Percentiles rank a stretch among this genome's conserved stretches.
phyloP scores from a whole-genome alignment of 2,113 vertebrate species.

The Chaetorhynchus papuensis region DNA sequence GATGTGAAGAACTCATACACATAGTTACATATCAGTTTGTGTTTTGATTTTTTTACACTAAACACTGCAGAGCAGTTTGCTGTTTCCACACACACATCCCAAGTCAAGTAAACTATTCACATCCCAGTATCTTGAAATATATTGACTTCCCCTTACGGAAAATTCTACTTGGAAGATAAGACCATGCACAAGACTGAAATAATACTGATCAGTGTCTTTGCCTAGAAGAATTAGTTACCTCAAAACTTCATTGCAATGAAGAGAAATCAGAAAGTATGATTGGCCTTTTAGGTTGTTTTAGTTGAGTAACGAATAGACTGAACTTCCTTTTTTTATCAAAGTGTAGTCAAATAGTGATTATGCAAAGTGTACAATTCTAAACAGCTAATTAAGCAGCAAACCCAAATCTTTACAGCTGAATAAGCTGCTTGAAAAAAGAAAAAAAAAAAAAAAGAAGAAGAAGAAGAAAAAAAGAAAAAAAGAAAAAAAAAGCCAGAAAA shows the following conservation, averaged over 20 bases:
- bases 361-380: conserved; percentile 47
- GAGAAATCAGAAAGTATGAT: neutral
- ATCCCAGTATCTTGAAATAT: neutral
- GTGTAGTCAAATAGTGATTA: conserved; percentile 29
- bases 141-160: neutral
- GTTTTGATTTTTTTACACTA: neutral
- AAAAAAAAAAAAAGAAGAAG: too few relatives aligned
- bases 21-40: neutral
- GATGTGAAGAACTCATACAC: neutral
- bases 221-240: neutral
- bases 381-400: conserved; percentile 39
- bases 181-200: neutral
- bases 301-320: neutral
- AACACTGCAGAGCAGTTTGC: neutral
- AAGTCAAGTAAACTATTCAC: neutral
- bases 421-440: neutral
- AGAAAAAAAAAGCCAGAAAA: neutral
- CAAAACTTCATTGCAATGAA: neutral
- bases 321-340: conserved; percentile 26
- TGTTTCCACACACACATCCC: neutral
- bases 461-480: accelerated
- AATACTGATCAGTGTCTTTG: neutral
- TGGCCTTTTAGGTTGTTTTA: conserved; percentile 9
- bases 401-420: conserved; percentile 10
- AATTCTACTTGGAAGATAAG: neutral